A percentile compares a stretch with the other conserved stretches of the same genome.
These are phyloP conservation scores for Ridgeia piscesae DNA, from an alignment of 1,140 invertebrate species.

Conservation along the genomic window DNA sequence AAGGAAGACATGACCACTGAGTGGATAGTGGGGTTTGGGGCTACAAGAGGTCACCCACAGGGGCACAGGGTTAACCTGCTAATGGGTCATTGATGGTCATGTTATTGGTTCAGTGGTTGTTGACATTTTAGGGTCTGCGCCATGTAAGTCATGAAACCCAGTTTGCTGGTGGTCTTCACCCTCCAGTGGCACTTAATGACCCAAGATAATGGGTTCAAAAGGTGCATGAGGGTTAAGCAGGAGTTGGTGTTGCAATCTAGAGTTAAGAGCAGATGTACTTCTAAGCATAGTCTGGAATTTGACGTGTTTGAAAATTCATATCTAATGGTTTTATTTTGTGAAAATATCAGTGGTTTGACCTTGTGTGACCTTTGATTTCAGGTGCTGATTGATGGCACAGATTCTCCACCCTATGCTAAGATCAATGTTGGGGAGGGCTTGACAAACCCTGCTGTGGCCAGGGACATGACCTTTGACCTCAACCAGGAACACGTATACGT, in stretches of 20 bases:
- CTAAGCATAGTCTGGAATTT: too few relatives aligned
- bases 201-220: not conserved
- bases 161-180: not conserved
- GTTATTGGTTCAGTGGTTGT: not conserved
- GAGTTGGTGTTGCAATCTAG: not conserved
- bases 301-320: too few relatives aligned
- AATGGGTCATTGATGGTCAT: not conserved
- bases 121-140: not conserved
- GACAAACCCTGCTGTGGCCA: constrained; percentile 13
- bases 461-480: constrained; percentile 35
- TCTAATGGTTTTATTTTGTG: too few relatives aligned
- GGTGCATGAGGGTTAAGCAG: not conserved
- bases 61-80: not conserved
- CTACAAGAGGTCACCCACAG: not conserved
- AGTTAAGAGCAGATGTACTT: too few relatives aligned
- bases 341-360: not conserved
- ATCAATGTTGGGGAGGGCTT: constrained; percentile 13
- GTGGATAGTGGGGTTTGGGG: too few relatives aligned
- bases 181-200: not conserved
- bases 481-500: constrained; percentile 37
- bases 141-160: not conserved
- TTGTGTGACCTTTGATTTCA: constrained; percentile 10
- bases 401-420: constrained; percentile 15
- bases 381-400: constrained; percentile 21
- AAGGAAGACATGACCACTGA: too few relatives aligned